Conservation (phyloP, 2,888 invertebrate species). For the Eulithis prunata region DNA sequence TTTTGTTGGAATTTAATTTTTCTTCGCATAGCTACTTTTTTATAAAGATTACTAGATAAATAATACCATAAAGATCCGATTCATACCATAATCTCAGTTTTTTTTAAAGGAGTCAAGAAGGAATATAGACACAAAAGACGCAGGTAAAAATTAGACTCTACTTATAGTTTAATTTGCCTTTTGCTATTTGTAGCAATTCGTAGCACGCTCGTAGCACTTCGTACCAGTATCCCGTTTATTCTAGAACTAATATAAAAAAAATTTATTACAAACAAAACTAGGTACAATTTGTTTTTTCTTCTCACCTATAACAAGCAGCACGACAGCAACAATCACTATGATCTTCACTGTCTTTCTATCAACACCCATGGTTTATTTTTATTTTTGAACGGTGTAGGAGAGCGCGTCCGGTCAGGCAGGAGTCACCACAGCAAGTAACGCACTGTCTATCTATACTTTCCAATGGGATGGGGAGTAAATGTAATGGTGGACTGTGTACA, state of each 20-base stretch:
- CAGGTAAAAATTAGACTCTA: too few species aligned
- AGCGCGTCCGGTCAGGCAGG: slow-evolving; percentile 15
- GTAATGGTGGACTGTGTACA: slow-evolving; percentile 46
- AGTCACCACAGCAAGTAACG: slow-evolving; percentile 28
- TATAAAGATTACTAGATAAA: too few species aligned
- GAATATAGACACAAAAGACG: too few species aligned
- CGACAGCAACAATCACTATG: slow-evolving; percentile 63
- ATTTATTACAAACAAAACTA: neutral
- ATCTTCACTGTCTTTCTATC: slow-evolving; percentile 76
- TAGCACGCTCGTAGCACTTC: slow-evolving; percentile 10
- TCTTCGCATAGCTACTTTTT: too few species aligned
- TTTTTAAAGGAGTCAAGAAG: too few species aligned
- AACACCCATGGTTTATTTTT: slow-evolving; percentile 60
- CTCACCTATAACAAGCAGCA: slow-evolving; percentile 70
- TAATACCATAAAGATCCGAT: too few species aligned
- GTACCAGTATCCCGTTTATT: neutral
- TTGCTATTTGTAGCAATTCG: too few species aligned
- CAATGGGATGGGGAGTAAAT: slow-evolving; percentile 24
- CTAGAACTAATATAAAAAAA: neutral
- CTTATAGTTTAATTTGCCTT: too few species aligned
- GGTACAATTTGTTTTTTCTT: slow-evolving; percentile 11
- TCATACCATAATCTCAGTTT: too few species aligned
- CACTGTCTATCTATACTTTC: neutral
- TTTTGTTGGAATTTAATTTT: too few species aligned
- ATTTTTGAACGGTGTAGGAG: neutral